Evolutionary conservation across 2,797 vertebrate species (phyloP), one percentile per base, ranked within the genome.

Genomic region (Somateria mollissima): DNA sequence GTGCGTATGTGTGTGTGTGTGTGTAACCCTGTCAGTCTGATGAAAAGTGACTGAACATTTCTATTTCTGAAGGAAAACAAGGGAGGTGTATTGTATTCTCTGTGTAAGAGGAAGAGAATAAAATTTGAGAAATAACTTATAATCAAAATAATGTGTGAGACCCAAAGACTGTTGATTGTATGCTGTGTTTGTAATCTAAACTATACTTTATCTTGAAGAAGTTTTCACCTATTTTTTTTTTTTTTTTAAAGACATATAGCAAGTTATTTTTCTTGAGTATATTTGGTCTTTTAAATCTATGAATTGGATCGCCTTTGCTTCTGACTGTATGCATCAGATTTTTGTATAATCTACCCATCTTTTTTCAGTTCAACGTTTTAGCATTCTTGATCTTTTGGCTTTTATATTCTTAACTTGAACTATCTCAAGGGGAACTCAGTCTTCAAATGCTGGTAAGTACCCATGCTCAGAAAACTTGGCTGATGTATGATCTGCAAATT

Each of bases 51-150:
- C 80, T 6, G 8, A 94, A 56, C 20, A 61, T 86, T 92, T 84
- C 32, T 92, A 28, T 77, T 95, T 67, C 93, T 85, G 43, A 78
- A 93, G 65, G 54, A 75, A 77, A 54, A 39, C 65, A 27, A 73
- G 51, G 75, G 20, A 43, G 3, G 34, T 32, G 19, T 47, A 57
- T 88, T 93, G 84, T 45, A 22, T 71, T 53, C 88, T 65, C 54
- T 32, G 18, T 41, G 25, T 86, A 90, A 96, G 16, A 89, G 53
- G 83, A 94, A 76, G 64, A 95, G 91, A 97, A 76, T 39, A 72
- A 95, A 90, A 60, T 79, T 90, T 86, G 74, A 47, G 47, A 77
- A 90, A 94, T 53, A 84, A 64, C 70, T 72, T 30, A 32, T 84
- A 92, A 28, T 82, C 64, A 89, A 92, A 96, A 92, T 86, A 82